Conservation (phyloP, 2,888 invertebrate species). For the Campoplex capitator region DNA sequence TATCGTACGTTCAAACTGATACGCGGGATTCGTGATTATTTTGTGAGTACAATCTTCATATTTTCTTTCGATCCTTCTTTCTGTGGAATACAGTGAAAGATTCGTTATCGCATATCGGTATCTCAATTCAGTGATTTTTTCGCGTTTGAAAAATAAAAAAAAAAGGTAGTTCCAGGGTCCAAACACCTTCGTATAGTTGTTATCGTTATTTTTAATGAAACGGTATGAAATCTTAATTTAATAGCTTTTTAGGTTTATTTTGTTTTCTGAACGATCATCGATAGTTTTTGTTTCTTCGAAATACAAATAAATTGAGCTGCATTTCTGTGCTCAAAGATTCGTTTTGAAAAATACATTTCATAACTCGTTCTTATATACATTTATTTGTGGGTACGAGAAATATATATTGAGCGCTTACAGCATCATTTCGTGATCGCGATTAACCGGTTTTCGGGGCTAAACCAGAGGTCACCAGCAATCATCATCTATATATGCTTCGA, state of each 20-base stretch:
- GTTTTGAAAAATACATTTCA: background rate
- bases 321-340: background rate
- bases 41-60: constrained; percentile 18
- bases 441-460: constrained; percentile 23
- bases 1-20: constrained; percentile 53
- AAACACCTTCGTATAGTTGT: background rate
- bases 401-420: background rate
- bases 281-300: background rate
- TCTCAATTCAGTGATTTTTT: background rate
- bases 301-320: background rate
- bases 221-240: background rate
- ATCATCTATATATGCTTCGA: background rate
- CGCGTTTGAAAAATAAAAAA: background rate
- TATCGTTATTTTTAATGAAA: background rate
- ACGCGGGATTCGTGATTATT: constrained; percentile 45
- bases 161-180: background rate
- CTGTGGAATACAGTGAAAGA: background rate
- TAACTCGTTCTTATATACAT: constrained; percentile 8
- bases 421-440: constrained; percentile 16
- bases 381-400: background rate
- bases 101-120: background rate
- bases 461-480: constrained; percentile 8
- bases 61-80: background rate
- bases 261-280: background rate
- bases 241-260: background rate